These are phyloP conservation scores for Diorhabda sublineata DNA, from an alignment of 1,140 invertebrate species.

Conservation along the genomic window DNA sequence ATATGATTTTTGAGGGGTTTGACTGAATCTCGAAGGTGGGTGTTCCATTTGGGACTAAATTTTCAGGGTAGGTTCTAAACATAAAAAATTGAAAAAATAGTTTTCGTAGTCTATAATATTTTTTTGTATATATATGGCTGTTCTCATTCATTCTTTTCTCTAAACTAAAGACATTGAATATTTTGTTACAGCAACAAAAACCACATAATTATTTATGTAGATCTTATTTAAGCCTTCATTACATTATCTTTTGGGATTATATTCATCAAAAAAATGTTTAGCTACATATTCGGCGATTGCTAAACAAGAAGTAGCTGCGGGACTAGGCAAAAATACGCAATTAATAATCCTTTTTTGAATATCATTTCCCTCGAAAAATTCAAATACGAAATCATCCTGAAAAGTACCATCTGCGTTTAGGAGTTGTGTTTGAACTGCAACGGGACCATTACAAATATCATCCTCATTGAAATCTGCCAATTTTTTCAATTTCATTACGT, in stretches of 20 bases:
- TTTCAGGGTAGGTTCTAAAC: too few relatives aligned
- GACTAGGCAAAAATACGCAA: conserved; percentile 27
- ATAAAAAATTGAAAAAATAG: too few relatives aligned
- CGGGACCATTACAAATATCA: conserved; percentile 20
- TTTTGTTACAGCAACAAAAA: neutral
- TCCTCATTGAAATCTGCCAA: conserved; percentile 23
- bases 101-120: too few relatives aligned
- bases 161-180: too few relatives aligned
- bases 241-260: neutral
- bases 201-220: neutral
- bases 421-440: conserved; percentile 24
- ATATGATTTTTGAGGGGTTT: too few relatives aligned
- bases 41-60: too few relatives aligned
- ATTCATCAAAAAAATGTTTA: conserved; percentile 10
- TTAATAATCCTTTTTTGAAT: conserved; percentile 24
- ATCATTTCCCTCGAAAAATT: conserved; percentile 23
- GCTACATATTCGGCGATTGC: conserved; percentile 27
- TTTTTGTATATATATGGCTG: conserved; percentile 18
- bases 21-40: too few relatives aligned
- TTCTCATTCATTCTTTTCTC: too few relatives aligned
- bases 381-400: conserved; percentile 28
- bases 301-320: conserved; percentile 28
- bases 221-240: neutral
- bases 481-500: conserved; percentile 22
- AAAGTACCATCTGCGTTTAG: conserved; percentile 27